Conservation (phyloP, 2,888 invertebrate genomes). For the Pachymerium ferrugineum region DNA sequence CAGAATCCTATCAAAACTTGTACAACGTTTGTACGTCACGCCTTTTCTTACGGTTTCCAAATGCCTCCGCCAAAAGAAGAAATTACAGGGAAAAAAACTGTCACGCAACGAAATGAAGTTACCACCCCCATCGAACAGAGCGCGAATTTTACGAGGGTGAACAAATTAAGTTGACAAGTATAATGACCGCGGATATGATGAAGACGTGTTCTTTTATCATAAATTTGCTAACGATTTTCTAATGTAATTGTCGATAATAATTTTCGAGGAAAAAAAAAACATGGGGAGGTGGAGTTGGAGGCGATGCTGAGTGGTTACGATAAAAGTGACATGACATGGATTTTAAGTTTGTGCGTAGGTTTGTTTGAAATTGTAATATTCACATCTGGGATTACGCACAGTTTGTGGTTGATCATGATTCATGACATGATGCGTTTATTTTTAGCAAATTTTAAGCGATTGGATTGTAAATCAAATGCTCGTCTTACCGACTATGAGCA, state of each 20-base stretch:
- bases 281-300: not conserved
- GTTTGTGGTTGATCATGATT: not conserved
- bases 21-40: not conserved
- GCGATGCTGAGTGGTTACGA: not conserved
- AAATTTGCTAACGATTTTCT: constrained; percentile 24
- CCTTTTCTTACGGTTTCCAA: too few relatives aligned
- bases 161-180: constrained; percentile 25
- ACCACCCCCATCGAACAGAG: not conserved
- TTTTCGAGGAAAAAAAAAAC: not conserved
- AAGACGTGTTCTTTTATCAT: constrained; percentile 23
- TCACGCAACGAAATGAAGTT: not conserved
- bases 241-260: constrained; percentile 27
- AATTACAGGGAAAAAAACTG: not conserved
- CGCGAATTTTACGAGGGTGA: constrained; percentile 20
- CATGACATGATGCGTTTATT: constrained; percentile 6
- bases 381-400: too few relatives aligned
- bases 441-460: constrained; percentile 6
- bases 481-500: constrained; percentile 60
- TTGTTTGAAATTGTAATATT: too few relatives aligned
- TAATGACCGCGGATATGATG: constrained; percentile 21
- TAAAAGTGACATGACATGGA: not conserved
- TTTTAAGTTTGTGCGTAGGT: constrained; percentile 14
- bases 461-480: constrained; percentile 20
- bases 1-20: too few relatives aligned
- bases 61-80: too few relatives aligned